Evolutionary conservation across 2,113 vertebrate species (phyloP).

Genomic region (Platanista minor): DNA sequence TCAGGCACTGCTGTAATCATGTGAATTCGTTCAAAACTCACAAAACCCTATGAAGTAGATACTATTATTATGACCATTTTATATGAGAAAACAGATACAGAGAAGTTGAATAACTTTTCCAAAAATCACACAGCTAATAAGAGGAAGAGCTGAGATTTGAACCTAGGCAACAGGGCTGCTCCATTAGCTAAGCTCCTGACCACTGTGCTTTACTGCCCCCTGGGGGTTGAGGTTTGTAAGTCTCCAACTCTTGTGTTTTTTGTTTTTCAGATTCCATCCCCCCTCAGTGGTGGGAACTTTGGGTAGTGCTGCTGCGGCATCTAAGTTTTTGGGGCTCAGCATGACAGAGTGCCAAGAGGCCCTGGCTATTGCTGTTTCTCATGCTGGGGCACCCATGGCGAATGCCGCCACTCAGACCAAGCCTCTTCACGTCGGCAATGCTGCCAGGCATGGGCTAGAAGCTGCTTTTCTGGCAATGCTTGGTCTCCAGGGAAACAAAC

Average conservation of each 20-base stretch:
- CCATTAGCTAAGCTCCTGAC: not conserved
- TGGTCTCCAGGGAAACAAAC: conserved; percentile 88
- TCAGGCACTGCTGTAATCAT: not conserved
- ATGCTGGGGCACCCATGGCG: conserved; percentile 91
- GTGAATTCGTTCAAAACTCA: not conserved
- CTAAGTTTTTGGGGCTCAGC: conserved; percentile 88
- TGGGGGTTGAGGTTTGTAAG: not conserved
- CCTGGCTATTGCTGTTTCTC: conserved; percentile 92
- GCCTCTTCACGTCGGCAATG: conserved; percentile 92
- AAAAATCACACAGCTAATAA: not conserved
- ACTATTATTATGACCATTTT: not conserved
- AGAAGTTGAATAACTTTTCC: not conserved
- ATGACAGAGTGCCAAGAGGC: conserved; percentile 83
- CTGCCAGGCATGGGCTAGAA: conserved; percentile 88
- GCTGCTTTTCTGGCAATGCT: conserved; percentile 87
- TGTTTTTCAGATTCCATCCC: conserved; percentile 90
- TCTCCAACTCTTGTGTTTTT: not conserved
- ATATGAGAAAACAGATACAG: not conserved
- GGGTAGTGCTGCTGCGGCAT: conserved; percentile 91
- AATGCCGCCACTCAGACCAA: conserved; percentile 95
- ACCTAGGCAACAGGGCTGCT: not conserved
- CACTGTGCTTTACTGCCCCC: not conserved
- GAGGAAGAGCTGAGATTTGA: not conserved
- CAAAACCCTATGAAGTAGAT: not conserved
- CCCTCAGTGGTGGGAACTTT: conserved; percentile 92